Percentiles rank a stretch among this genome's conserved stretches.
phyloP scores from a whole-genome alignment of 2,113 vertebrate species.

The Petaurus breviceps region DNA sequence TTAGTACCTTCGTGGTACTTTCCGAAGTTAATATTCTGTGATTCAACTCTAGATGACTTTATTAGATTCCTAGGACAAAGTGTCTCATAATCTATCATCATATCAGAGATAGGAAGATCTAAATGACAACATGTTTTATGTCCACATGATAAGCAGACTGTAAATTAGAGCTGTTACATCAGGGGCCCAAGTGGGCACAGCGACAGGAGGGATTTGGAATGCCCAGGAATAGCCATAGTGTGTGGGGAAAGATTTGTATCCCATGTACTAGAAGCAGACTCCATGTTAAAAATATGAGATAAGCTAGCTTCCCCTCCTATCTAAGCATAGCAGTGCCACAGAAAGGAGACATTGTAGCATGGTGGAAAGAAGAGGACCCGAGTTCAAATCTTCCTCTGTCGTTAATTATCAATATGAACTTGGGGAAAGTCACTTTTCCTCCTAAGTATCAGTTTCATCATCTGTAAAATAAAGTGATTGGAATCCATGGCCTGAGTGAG shows the following conservation, averaged over 20 bases:
- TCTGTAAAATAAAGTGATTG: not conserved
- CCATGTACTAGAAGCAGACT: not conserved
- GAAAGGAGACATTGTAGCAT: not conserved
- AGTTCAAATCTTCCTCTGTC: not conserved
- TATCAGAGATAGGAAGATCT: not conserved
- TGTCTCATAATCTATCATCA: not conserved
- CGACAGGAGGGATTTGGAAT: not conserved
- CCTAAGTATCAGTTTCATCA: not conserved
- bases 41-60: not conserved
- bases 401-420: not conserved
- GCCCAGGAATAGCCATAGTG: not conserved
- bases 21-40: not conserved
- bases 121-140: not conserved
- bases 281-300: not conserved
- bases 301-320: not conserved
- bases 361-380: not conserved
- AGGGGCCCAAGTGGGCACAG: not conserved
- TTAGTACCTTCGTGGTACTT: not conserved
- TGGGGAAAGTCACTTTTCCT: not conserved
- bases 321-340: not conserved
- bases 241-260: not conserved
- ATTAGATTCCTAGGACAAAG: not conserved
- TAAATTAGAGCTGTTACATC: not conserved
- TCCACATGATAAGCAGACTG: not conserved
- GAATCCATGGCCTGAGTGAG: not conserved